Evolutionary conservation across 2,113 vertebrate species (phyloP).

Genomic region (Octodon degus): DNA sequence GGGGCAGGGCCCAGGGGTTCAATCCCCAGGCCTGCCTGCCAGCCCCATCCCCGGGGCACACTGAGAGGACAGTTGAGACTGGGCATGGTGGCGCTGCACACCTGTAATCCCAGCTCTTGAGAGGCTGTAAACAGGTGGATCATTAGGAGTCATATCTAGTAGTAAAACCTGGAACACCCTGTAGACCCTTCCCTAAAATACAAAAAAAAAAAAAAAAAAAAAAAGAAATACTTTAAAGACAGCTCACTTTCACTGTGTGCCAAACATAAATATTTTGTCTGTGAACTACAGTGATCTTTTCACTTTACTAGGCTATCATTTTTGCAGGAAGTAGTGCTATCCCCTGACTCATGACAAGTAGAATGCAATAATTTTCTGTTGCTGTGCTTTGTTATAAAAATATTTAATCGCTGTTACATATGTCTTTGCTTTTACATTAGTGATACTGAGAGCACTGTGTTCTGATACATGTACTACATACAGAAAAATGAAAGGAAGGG

Average conservation of each 20-base stretch:
- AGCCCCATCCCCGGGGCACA: too few species aligned
- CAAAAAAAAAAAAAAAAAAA: too few species aligned
- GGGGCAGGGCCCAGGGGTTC: too few species aligned
- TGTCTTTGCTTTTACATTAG: constrained; percentile 80
- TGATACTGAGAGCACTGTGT: constrained; percentile 67
- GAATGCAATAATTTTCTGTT: constrained; percentile 81
- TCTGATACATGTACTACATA: constrained; percentile 74
- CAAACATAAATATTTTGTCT: not conserved
- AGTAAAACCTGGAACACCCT: too few species aligned
- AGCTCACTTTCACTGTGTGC: constrained; percentile 25
- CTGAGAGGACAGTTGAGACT: too few species aligned
- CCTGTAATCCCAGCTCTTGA: too few species aligned
- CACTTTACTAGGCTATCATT: constrained; percentile 61
- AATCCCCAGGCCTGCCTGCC: too few species aligned
- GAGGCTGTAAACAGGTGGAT: too few species aligned
- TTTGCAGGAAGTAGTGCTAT: constrained; percentile 71
- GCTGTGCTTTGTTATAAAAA: constrained; percentile 69
- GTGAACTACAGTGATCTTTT: constrained; percentile 60
- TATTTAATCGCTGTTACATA: constrained; percentile 78
- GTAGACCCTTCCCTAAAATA: too few species aligned
- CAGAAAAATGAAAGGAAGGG: constrained; percentile 64
- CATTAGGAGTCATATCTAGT: too few species aligned
- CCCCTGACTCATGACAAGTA: constrained; percentile 74
- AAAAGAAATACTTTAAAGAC: not conserved
- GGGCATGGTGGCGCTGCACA: too few species aligned